Percentiles rank a stretch among this genome's conserved stretches.
These are phyloP conservation scores for Rallus crepitans DNA, from an alignment of 2,797 vertebrate species.

Conservation along the genomic window DNA sequence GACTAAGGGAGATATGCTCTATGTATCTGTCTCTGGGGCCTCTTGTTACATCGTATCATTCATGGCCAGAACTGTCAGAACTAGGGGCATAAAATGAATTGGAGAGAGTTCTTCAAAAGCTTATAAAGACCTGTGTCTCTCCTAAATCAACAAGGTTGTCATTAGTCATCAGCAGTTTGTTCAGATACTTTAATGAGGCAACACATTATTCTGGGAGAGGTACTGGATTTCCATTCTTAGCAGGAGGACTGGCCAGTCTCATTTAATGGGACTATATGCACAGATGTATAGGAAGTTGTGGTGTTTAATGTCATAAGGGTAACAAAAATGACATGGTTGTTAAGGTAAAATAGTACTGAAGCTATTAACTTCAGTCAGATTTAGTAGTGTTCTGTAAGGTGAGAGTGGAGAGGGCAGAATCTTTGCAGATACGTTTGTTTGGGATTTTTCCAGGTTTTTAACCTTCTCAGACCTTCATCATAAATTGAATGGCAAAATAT, in stretches of 20 bases:
- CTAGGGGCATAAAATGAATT: not conserved
- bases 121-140: not conserved
- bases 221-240: not conserved
- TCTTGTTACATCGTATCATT: not conserved
- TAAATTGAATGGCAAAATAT: not conserved
- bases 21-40: not conserved
- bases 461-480: not conserved
- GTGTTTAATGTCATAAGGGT: not conserved
- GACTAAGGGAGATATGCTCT: constrained; percentile 15
- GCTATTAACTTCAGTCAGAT: not conserved
- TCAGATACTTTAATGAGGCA: not conserved
- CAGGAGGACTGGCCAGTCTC: not conserved
- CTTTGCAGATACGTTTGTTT: not conserved
- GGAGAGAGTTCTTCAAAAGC: not conserved
- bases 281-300: not conserved
- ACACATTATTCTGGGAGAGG: not conserved
- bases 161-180: not conserved
- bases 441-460: not conserved
- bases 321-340: not conserved
- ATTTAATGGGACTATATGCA: not conserved
- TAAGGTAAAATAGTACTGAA: not conserved
- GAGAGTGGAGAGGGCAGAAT: not conserved
- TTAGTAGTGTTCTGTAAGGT: not conserved
- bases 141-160: not conserved
- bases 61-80: not conserved